A percentile compares a stretch with the other conserved stretches of the same genome.
Conservation (phyloP, 1,140 invertebrate genomes). For the Trichomalopsis sarcophagae region DNA sequence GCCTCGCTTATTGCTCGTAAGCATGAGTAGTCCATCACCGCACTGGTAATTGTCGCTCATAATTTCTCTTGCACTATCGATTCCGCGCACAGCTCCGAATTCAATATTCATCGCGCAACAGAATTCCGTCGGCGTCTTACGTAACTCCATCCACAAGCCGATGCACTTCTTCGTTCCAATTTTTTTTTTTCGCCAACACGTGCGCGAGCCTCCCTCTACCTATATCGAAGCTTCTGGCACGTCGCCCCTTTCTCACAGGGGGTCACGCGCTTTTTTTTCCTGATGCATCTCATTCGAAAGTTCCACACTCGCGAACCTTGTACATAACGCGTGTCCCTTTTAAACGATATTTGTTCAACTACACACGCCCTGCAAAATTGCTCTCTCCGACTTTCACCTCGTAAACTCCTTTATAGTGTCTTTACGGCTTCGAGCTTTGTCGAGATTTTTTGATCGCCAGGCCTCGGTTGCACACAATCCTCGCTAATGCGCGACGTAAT, state of each 20-base stretch:
- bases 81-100: neutral
- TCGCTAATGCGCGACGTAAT: neutral
- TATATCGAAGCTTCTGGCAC: constrained; percentile 51
- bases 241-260: constrained; percentile 22
- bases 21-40: neutral
- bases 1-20: neutral
- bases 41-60: no score
- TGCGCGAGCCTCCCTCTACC: neutral
- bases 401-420: constrained; percentile 37
- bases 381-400: constrained; percentile 17
- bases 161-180: constrained; percentile 4
- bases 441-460: neutral
- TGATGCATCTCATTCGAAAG: neutral
- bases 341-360: constrained; percentile 1
- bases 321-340: neutral
- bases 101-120: constrained; percentile 1
- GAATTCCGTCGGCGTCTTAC: neutral
- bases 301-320: neutral
- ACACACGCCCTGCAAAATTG: neutral
- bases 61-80: neutral
- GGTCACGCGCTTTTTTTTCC: neutral
- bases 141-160: neutral
- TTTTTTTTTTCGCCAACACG: constrained; percentile 19
- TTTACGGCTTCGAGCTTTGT: neutral
- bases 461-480: constrained; percentile 9